A percentile compares a stretch with the other conserved stretches of the same genome.
These are phyloP conservation scores for Lathamus discolor DNA, from an alignment of 2,113 vertebrate species.

Conservation along the genomic window DNA sequence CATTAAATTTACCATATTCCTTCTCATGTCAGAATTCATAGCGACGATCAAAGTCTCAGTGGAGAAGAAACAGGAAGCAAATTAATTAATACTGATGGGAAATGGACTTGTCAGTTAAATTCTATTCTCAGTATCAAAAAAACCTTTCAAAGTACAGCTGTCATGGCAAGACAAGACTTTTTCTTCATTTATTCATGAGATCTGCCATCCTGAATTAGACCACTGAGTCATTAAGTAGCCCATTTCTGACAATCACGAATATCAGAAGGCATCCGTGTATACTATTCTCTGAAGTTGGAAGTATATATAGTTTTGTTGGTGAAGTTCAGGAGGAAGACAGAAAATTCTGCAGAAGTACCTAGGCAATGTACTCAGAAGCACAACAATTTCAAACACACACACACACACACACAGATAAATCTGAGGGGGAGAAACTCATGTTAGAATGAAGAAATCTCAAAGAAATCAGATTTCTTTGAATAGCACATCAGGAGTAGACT, in stretches of 20 bases:
- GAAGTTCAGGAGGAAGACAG: neutral
- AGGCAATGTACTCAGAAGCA: neutral
- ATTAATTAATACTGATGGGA: conserved; percentile 51
- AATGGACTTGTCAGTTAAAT: conserved; percentile 38
- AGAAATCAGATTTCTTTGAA: neutral
- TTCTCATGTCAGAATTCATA: neutral
- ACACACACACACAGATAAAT: neutral
- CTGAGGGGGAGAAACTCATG: neutral
- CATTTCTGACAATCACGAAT: neutral
- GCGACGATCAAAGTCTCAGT: neutral
- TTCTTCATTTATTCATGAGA: conserved; percentile 54
- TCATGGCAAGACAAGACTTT: neutral
- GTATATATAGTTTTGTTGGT: neutral
- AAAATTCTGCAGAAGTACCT: neutral
- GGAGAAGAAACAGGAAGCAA: conserved; percentile 12
- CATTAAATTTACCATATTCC: neutral
- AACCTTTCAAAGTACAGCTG: conserved; percentile 41
- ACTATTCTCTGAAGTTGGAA: neutral
- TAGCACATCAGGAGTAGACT: neutral
- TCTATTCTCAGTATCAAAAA: conserved; percentile 27
- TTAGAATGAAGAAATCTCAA: neutral
- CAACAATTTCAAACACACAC: neutral
- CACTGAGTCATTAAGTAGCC: neutral
- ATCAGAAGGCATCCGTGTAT: neutral
- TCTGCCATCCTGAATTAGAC: conserved; percentile 34